A percentile compares a stretch with the other conserved stretches of the same genome.
These are phyloP conservation scores for Takifugu flavidus DNA, from an alignment of 2,113 vertebrate genomes.

Conservation along the genomic window DNA sequence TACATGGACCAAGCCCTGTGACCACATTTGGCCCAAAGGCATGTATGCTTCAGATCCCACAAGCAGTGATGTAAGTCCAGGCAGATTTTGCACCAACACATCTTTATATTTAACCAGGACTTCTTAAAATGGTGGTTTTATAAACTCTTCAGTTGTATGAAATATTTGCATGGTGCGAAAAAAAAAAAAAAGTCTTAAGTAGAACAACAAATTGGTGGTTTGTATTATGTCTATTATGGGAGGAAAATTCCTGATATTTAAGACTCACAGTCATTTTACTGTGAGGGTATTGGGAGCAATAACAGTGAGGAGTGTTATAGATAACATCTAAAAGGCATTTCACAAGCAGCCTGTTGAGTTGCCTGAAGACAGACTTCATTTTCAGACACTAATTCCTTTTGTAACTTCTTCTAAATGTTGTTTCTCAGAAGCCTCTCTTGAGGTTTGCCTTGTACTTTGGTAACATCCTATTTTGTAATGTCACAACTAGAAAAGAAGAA, in stretches of 20 bases:
- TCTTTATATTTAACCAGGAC: background rate
- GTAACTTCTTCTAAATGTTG: conserved; percentile 11
- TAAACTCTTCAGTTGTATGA: too few species aligned
- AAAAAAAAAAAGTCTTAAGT: too few species aligned
- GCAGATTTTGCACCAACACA: background rate
- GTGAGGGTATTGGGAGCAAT: background rate
- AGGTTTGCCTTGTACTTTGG: background rate
- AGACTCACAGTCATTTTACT: too few species aligned
- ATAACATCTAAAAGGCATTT: too few species aligned
- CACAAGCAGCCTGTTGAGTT: too few species aligned
- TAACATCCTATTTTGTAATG: conserved; percentile 17
- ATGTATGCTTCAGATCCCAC: conserved; percentile 93
- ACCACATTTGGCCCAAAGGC: conserved; percentile 98
- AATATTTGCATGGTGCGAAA: too few species aligned
- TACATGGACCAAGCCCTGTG: conserved; percentile 95
- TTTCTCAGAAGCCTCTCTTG: conserved; percentile 10
- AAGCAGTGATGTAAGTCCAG: conserved; percentile 90
- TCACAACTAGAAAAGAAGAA: background rate
- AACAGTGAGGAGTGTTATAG: background rate
- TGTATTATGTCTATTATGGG: too few species aligned
- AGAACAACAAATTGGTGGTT: too few species aligned
- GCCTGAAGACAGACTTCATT: background rate
- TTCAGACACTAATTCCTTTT: background rate
- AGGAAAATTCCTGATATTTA: too few species aligned
- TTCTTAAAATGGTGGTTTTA: too few species aligned